Evolutionary conservation across 1,140 invertebrate species (phyloP), one percentile per base, ranked within the genome.

Genomic region (Prorops nasuta): DNA sequence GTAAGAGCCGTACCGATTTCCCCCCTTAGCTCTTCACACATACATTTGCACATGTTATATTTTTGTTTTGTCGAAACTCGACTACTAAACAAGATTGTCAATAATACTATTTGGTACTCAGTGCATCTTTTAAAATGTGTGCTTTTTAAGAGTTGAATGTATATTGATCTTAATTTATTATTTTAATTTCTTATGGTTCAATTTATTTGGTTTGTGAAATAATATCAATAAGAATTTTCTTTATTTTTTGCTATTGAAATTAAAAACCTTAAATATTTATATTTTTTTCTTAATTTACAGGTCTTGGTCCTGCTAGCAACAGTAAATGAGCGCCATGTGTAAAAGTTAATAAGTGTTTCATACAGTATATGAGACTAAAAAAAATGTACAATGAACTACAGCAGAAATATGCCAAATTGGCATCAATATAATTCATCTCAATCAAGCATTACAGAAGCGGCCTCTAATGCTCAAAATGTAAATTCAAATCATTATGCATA

Each of bases 371-470:
- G 49, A 38, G 39, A 48, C 3, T 44, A n/a, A 50, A 56, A 48
- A 63, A 45, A 56, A 63, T 63, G 60, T 63, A 63, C 60, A 63
- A 63, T 63, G 60, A 63, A 63, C 60, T 63, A 63, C 60, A 19
- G 20, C 55, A 58, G 60, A 44, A 63, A 59, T 53, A 53, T 63
- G 56, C 52, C 60, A 51, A 56, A 63, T 52, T 63, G 60, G 60
- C 60, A 63, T 44, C 60, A 63, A 9, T 63, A 59, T 59, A 62
- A 59, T 48, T 19, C 49, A 1, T 32, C 56, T 3, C 60, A 63
- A 35, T 39, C 51, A 18, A 48, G 40, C 41, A 51, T 54, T 42
- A 56, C 50, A 24, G 56, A 63, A 38, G 47, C 47, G 16, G 42
- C 56, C 19, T 21, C 60, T 10, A n/a, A 42, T 22, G 21, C 48